Conservation (phyloP, 2,888 invertebrate genomes). For the Xestoiulus laeticollis region DNA sequence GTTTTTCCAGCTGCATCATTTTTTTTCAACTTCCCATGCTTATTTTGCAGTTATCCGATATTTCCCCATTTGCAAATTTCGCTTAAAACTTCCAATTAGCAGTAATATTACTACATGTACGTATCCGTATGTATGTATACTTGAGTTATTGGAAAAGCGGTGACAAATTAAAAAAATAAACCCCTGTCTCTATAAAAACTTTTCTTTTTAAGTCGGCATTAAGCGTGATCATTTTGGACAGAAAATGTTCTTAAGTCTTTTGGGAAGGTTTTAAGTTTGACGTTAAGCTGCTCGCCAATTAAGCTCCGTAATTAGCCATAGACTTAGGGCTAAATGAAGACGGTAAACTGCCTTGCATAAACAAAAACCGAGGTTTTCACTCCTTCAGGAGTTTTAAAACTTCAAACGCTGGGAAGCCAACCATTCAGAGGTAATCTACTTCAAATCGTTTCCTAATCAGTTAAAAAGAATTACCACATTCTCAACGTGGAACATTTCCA, state of each 20-base stretch:
- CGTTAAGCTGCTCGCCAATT: not conserved
- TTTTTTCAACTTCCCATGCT: not conserved
- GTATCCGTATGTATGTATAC: too few relatives aligned
- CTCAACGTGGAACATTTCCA: too few relatives aligned
- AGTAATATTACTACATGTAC: not conserved
- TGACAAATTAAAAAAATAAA: not conserved
- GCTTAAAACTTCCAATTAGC: conserved; percentile 1
- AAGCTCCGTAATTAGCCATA: not conserved
- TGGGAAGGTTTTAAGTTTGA: conserved; percentile 34
- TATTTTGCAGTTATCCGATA: not conserved
- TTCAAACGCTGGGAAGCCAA: not conserved
- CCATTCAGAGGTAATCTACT: not conserved
- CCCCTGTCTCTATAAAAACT: not conserved
- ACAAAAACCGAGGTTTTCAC: not conserved
- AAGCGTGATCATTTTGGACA: not conserved
- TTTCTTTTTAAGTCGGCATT: conserved; percentile 13
- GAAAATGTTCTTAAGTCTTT: conserved; percentile 34
- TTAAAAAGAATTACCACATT: too few relatives aligned
- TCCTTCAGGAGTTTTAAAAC: not conserved
- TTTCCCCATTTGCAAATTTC: not conserved
- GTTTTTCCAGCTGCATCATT: not conserved
- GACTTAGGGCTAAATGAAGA: not conserved
- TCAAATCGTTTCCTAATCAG: too few relatives aligned
- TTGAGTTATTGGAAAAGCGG: not conserved
- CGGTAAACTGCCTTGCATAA: not conserved